Conservation (phyloP, 2,797 vertebrate genomes). For the Coregonus sp. region DNA sequence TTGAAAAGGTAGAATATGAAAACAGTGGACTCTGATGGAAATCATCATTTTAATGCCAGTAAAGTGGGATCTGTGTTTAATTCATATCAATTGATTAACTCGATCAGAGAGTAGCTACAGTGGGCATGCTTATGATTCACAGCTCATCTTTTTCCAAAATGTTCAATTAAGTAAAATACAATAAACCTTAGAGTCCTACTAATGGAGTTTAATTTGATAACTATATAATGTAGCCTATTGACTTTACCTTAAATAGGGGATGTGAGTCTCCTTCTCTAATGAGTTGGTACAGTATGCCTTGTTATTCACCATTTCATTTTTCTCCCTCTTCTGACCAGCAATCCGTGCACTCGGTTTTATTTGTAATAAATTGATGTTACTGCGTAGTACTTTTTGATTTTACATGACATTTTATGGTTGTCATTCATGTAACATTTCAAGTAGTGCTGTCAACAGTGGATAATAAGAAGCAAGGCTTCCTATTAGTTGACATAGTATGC, state of each 20-base stretch:
- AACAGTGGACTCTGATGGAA: constrained; percentile 5
- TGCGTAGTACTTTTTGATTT: not conserved
- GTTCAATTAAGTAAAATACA: constrained; percentile 20
- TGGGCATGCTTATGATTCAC: constrained; percentile 22
- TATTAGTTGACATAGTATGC: too few species aligned
- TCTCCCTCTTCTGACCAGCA: not conserved
- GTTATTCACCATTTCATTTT: not conserved
- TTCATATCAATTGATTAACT: constrained; percentile 26
- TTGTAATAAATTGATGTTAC: not conserved
- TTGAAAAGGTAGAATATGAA: constrained; percentile 11
- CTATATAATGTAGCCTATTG: constrained; percentile 11
- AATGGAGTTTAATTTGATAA: constrained; percentile 23
- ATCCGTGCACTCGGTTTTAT: not conserved
- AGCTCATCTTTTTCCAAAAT: constrained; percentile 10
- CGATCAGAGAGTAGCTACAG: constrained; percentile 7
- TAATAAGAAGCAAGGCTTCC: too few species aligned
- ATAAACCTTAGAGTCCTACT: constrained; percentile 14
- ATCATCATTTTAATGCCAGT: constrained; percentile 5
- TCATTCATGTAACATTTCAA: not conserved
- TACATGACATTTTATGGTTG: not conserved
- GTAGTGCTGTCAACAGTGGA: not conserved
- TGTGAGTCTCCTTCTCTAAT: constrained; percentile 10
- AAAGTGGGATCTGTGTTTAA: constrained; percentile 17
- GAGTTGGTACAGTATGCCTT: not conserved
- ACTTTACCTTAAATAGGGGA: constrained; percentile 6